Conservation (phyloP, 1,140 invertebrate species). For the Steinernema feltiae region DNA sequence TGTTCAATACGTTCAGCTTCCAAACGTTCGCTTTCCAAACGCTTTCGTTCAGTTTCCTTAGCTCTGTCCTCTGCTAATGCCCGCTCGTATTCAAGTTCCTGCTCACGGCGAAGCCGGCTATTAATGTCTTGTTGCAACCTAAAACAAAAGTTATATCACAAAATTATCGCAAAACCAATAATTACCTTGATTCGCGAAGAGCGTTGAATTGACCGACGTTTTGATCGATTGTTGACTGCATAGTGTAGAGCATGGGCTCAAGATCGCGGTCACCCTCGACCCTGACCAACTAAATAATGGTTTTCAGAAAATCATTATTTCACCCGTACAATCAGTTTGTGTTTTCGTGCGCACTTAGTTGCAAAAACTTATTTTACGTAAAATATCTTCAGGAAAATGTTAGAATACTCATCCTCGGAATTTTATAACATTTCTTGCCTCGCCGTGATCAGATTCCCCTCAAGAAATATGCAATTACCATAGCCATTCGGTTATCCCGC, state of each 20-base stretch:
- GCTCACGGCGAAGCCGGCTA: conserved; percentile 30
- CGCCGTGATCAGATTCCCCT: too few species aligned
- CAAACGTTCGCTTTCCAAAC: conserved; percentile 29
- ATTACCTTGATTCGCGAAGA: background rate
- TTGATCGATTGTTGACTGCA: background rate
- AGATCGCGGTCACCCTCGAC: background rate
- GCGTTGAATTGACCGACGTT: background rate
- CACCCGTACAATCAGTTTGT: background rate
- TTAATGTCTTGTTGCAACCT: background rate
- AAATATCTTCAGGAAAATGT: too few species aligned
- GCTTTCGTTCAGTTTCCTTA: conserved; percentile 22
- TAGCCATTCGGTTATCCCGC: conserved; percentile 3
- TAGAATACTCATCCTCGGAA: too few species aligned
- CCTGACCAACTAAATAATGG: background rate
- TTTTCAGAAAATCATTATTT: background rate
- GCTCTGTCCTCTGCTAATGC: conserved; percentile 34
- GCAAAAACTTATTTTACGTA: too few species aligned
- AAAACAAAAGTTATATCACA: too few species aligned
- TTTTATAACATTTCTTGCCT: too few species aligned
- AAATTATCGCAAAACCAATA: background rate
- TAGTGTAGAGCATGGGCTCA: conserved; percentile 3
- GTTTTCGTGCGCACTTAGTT: too few species aligned
- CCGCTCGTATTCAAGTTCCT: conserved; percentile 39
- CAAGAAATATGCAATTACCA: background rate
- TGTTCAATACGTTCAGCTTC: conserved; percentile 25